Conservation (phyloP, 2,113 vertebrate genomes). For the Peucedramus taeniatus region DNA sequence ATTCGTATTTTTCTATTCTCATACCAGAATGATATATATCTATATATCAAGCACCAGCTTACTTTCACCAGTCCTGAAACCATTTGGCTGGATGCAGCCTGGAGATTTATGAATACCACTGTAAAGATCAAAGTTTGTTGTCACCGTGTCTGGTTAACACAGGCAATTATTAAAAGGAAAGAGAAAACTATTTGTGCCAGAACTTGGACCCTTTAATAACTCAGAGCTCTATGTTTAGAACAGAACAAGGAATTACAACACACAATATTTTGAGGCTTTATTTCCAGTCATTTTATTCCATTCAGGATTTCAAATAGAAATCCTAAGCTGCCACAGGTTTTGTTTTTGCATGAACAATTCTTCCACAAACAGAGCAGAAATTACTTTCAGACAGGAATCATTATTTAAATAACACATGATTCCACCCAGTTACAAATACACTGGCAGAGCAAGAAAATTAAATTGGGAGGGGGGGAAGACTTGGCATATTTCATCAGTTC, state of each 20-base stretch:
- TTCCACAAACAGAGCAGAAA: constrained; percentile 43
- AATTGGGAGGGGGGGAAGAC: not conserved
- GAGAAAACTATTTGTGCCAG: not conserved
- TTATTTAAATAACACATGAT: constrained; percentile 42
- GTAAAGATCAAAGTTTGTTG: not conserved
- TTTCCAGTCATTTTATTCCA: constrained; percentile 49
- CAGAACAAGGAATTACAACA: constrained; percentile 37
- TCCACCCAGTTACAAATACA: constrained; percentile 1
- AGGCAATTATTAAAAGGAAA: not conserved
- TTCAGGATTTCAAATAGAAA: constrained; percentile 50
- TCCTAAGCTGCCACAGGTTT: constrained; percentile 15
- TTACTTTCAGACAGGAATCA: constrained; percentile 38
- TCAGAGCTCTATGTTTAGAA: constrained; percentile 34
- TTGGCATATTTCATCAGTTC: not conserved
- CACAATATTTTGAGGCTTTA: constrained; percentile 39
- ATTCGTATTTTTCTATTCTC: not conserved
- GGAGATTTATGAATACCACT: not conserved
- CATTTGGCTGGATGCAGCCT: not conserved
- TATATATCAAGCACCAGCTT: not conserved
- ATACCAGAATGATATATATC: not conserved
- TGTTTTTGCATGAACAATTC: constrained; percentile 28
- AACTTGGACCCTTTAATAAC: constrained; percentile 5
- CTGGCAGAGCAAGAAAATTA: constrained; percentile 8
- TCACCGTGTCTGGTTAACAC: not conserved
- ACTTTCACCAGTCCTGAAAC: not conserved